phyloP scores from a whole-genome alignment of 92 coral and sea anemone genomes.

The Zoanthus gigantus region DNA sequence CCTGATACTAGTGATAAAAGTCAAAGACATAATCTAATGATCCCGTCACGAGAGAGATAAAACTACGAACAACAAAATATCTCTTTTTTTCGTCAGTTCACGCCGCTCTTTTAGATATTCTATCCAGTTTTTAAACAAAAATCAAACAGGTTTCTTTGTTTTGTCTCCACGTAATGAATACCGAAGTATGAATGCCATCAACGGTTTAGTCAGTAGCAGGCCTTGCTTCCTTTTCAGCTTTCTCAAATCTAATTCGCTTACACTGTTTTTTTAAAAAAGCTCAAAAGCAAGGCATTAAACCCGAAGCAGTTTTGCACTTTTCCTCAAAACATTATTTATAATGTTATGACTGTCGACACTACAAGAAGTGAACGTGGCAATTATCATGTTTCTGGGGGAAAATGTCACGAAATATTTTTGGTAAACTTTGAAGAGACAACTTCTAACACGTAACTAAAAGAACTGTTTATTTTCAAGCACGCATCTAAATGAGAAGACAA shows the following conservation, averaged over 20 bases:
- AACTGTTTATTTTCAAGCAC: slow-evolving; percentile 3
- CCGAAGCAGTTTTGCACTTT: not conserved
- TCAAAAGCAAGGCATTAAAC: slow-evolving; percentile 1
- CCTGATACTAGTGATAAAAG: no score
- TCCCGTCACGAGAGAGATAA: not conserved
- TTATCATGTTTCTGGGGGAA: not conserved
- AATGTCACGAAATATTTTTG: not conserved
- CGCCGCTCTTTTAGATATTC: not conserved
- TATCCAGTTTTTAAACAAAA: not conserved
- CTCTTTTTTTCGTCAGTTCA: not conserved
- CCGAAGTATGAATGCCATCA: not conserved
- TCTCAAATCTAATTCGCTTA: slow-evolving; percentile 5
- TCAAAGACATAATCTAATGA: not conserved
- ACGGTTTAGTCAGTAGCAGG: not conserved
- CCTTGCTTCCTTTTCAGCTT: slow-evolving; percentile 1
- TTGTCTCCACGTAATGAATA: not conserved
- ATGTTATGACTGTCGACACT: not conserved
- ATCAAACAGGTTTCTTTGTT: not conserved
- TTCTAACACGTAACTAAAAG: not conserved
- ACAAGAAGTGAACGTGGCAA: not conserved
- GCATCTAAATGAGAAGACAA: not conserved
- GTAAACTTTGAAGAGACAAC: not conserved
- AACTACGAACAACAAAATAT: not conserved
- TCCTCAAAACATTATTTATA: not conserved
- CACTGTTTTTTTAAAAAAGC: not conserved